Conservation (phyloP, 2,797 vertebrate species). For the Squalus acanthias region DNA sequence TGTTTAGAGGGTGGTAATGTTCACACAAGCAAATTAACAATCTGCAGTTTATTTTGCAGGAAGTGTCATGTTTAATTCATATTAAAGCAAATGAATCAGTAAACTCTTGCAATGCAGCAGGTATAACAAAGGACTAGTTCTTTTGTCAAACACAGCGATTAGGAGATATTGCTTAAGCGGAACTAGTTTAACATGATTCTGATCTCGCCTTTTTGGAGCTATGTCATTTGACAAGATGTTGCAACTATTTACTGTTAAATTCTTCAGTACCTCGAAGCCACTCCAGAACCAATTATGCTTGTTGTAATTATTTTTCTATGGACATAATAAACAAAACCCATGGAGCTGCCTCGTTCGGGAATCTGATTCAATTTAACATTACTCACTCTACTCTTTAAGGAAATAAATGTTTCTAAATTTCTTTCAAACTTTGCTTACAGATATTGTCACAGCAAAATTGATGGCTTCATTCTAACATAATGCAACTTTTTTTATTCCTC, state of each 20-base stretch:
- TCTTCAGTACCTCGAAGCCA: not conserved
- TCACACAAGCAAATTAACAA: not conserved
- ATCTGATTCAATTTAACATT: not conserved
- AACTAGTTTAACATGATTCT: not conserved
- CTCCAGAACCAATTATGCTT: not conserved
- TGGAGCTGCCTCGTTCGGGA: not conserved
- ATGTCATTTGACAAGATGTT: not conserved
- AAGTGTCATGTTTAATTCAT: not conserved
- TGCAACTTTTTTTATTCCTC: not conserved
- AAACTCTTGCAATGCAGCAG: not conserved
- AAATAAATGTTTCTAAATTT: not conserved
- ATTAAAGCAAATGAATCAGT: not conserved
- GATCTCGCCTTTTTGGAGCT: not conserved
- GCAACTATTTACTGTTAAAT: not conserved
- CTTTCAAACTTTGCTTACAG: not conserved
- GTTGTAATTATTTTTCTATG: not conserved
- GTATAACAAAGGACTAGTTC: not conserved
- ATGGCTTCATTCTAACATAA: not conserved
- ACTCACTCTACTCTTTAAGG: not conserved
- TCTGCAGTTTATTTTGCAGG: not conserved
- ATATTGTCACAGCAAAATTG: not conserved
- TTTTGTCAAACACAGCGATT: not conserved
- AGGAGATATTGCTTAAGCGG: not conserved
- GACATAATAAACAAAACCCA: not conserved
- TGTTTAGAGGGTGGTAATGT: not conserved